Evolutionary conservation across 2,888 invertebrate genomes (phyloP).

Genomic region (Spodoptera littoralis): DNA sequence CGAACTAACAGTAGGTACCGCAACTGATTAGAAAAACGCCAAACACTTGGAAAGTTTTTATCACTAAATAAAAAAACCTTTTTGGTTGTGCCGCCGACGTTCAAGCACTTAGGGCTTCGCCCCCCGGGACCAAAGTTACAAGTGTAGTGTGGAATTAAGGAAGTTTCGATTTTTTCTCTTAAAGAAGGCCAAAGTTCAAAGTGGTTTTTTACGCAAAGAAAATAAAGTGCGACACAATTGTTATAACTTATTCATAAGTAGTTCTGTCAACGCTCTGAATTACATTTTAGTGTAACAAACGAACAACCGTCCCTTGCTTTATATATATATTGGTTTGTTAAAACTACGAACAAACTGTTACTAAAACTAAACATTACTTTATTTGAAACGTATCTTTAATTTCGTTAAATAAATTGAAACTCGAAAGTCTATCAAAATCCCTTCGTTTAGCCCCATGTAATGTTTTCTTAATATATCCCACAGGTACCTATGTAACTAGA

Average conservation of each 20-base stretch:
- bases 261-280: conserved; percentile 24
- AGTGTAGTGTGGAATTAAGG: conserved; percentile 39
- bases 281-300: background rate
- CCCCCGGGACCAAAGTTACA: conserved; percentile 46
- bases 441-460: too few relatives aligned
- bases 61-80: conserved; percentile 34
- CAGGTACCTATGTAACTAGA: too few relatives aligned
- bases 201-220: conserved; percentile 27
- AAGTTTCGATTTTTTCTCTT: conserved; percentile 47
- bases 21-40: conserved; percentile 7
- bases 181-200: conserved; percentile 36
- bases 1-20: background rate
- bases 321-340: too few relatives aligned
- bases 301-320: too few relatives aligned
- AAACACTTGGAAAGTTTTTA: conserved; percentile 36
- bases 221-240: conserved; percentile 17
- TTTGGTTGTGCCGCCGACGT: conserved; percentile 26
- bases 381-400: too few relatives aligned
- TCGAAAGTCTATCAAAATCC: too few relatives aligned
- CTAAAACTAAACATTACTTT: too few relatives aligned
- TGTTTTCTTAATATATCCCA: too few relatives aligned
- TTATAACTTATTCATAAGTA: conserved; percentile 31
- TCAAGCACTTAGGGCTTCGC: conserved; percentile 42
- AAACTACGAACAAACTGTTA: too few relatives aligned
- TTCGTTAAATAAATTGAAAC: too few relatives aligned